A percentile compares a stretch with the other conserved stretches of the same genome.
These are phyloP conservation scores for Sesamia inferens DNA, from an alignment of 2,888 invertebrate species.

Conservation along the genomic window DNA sequence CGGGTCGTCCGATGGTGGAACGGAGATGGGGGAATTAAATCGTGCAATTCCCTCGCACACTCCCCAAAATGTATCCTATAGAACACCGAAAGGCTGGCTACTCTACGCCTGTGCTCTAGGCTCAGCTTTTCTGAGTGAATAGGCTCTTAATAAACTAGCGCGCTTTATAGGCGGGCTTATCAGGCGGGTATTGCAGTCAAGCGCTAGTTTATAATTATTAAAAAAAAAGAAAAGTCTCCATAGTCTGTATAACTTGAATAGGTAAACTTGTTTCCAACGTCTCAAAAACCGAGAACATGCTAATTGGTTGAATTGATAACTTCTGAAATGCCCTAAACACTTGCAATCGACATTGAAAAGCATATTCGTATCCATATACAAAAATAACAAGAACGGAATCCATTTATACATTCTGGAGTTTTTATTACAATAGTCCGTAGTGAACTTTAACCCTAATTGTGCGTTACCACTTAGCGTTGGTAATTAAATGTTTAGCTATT, in stretches of 20 bases:
- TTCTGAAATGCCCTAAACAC: not conserved
- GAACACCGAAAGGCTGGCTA: too few relatives aligned
- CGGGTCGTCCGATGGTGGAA: too few relatives aligned
- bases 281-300: not conserved
- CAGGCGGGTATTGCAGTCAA: too few relatives aligned
- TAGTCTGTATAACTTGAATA: not conserved
- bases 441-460: slow-evolving; percentile 37
- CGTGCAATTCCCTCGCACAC: too few relatives aligned
- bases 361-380: not conserved
- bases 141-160: too few relatives aligned
- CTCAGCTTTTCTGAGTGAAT: too few relatives aligned
- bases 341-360: not conserved
- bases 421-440: slow-evolving; percentile 7
- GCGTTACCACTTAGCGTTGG: not conserved
- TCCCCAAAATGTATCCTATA: too few relatives aligned
- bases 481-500: slow-evolving; percentile 32
- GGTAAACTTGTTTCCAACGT: not conserved
- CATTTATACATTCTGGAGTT: slow-evolving; percentile 18
- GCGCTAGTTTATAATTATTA: too few relatives aligned
- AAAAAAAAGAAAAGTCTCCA: too few relatives aligned
- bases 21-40: too few relatives aligned
- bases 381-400: slow-evolving; percentile 2
- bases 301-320: slow-evolving; percentile 19
- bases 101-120: too few relatives aligned
- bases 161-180: too few relatives aligned